phyloP scores from a whole-genome alignment of 1,140 invertebrate species.

The Babylonia areolata region DNA sequence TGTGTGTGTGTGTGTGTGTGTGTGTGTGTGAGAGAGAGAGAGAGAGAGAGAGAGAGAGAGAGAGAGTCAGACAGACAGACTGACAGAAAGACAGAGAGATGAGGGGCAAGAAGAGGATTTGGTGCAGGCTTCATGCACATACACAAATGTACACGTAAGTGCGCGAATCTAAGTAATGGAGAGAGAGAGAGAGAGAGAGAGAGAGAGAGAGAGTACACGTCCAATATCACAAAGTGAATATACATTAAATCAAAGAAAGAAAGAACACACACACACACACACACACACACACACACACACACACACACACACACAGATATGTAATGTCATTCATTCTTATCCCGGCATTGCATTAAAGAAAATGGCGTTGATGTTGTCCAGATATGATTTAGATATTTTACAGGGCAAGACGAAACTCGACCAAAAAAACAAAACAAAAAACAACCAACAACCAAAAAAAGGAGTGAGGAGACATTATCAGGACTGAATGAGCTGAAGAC shows the following conservation, averaged over 20 bases:
- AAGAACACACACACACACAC: background rate
- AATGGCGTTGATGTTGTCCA: too few species aligned
- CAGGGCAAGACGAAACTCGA: too few species aligned
- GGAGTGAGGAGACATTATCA: too few species aligned
- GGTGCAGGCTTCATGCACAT: background rate
- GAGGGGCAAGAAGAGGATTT: background rate
- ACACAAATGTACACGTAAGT: too few species aligned
- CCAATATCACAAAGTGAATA: background rate
- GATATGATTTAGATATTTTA: too few species aligned
- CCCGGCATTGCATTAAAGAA: background rate
- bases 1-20: background rate
- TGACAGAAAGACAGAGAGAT: background rate
- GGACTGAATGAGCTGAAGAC: too few species aligned
- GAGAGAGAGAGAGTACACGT: background rate
- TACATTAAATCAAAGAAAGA: too few species aligned
- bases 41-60: background rate
- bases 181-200: background rate
- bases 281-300: background rate
- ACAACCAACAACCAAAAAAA: too few species aligned
- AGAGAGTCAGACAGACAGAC: background rate
- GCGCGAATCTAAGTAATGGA: too few species aligned
- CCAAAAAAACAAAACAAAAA: too few species aligned
- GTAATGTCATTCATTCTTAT: background rate
- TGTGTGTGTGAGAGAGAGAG: background rate
- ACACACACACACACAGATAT: background rate